Base-by-base conservation (phyloP, 2,888 invertebrate species). In the Nemoura dubitans region DNA sequence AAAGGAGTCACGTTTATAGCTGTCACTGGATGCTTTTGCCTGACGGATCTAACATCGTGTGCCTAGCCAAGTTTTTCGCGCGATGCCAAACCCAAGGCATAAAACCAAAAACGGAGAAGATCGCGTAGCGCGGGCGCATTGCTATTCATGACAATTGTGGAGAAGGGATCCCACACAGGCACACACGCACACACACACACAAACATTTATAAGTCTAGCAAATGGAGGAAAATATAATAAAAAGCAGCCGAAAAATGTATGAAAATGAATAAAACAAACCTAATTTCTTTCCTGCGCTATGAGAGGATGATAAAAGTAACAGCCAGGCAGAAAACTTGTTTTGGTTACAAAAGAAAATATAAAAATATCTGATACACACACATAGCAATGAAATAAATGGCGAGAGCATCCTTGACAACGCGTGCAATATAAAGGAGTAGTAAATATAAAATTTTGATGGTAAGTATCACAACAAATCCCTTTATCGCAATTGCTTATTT, bases 251-350 rank as follows among this genome's bases (percentile, higher is more conserved):
- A 59, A 59, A 59, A 59, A 21, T 59, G 59, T 59, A 59, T 59
- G 59, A 59, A 59, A 59, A 59, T 59, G 59, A 59, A 59, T 59
- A 59, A 59, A 59, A 59, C 59, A 59, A 59, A 59, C 59, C 59
- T 59, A 59, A 59, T 59, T 59, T 59, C 59, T 59, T 59, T 59
- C 21, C 59, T 59, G 6, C 16, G 14, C 59, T 10, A 7, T 21
- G 59, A 59, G 59, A 59, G 59, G 6, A 21, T 21, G 59, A 21
- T 59, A 21, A 59, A 59, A 59, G 36, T 59, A 59, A 21, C 59
- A 36, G 36, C 14, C 59, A 14, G 21, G 21, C 3, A 59, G 59
- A 59, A 59, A 59, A 59, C 59, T 59, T 59, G 59, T 59, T 59
- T n/a, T 59, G 59, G 59, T 59, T 59, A 59, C 21, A 59, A 3